Evolutionary conservation across 2,888 invertebrate species (phyloP).

Genomic region (Uropetala carovei): DNA sequence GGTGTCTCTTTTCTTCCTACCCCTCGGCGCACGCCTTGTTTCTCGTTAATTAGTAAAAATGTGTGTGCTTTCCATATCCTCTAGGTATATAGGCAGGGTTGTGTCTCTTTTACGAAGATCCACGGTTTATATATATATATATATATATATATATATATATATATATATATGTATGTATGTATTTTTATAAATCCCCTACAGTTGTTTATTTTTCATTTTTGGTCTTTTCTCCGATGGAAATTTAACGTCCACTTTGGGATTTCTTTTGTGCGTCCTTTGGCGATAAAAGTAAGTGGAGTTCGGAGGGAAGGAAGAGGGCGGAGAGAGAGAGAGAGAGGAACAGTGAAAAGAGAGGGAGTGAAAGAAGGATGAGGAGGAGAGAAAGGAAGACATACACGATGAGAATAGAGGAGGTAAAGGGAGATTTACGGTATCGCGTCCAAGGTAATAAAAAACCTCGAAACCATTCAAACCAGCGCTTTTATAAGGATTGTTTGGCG

Average conservation of each 20-base stretch:
- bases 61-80: not conserved
- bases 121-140: not conserved
- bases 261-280: slow-evolving; percentile 4
- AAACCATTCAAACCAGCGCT: not conserved
- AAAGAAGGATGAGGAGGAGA: not conserved
- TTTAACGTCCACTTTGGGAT: slow-evolving; percentile 18
- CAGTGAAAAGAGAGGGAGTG: not conserved
- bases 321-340: not conserved
- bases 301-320: not conserved
- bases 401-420: not conserved
- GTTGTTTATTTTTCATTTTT: no score
- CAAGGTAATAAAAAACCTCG: not conserved
- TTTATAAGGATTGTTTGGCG: not conserved
- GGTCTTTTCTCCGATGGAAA: not conserved
- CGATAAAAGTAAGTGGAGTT: slow-evolving; percentile 9
- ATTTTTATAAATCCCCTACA: not conserved
- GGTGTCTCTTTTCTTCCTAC: not conserved
- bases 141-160: no score
- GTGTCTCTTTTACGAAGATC: not conserved
- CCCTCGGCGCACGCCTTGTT: slow-evolving; percentile 13
- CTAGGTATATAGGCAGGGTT: not conserved
- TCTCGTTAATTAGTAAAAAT: slow-evolving; percentile 23
- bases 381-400: not conserved
- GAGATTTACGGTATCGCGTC: not conserved
- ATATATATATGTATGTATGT: no score